Evolutionary conservation across 2,797 vertebrate species (phyloP), one percentile per base, ranked within the genome.

Genomic region (Saguinus oedipus): DNA sequence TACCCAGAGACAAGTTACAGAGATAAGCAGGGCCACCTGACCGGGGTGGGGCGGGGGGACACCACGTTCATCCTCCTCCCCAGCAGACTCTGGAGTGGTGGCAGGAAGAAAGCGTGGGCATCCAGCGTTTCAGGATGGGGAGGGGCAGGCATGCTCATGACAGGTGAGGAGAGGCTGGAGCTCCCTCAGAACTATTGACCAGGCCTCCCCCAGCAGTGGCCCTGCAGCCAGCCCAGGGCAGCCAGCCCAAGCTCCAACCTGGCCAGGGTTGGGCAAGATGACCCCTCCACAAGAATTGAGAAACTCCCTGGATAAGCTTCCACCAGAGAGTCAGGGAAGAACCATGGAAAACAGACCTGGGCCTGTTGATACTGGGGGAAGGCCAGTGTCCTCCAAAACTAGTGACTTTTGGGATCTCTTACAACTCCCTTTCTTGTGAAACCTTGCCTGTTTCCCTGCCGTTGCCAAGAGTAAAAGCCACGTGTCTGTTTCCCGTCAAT

Each of bases 71-170:
- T 20, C 22, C 30, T 11, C 15, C 76, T 39, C 11, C 55, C 14
- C 15, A 50, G 30, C 3, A 39, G 76, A 7, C 46, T 44, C 82
- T n/a, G 61, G 26, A 81, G 20, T 36, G 30, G 2, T 17, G 7
- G 13, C 33, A 22, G 39, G 36, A 86, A n/a, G 53, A 55, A 42
- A 50, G 10, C 0, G 0, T 2, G 11, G 53, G 30, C 1, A 24
- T 39, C 33, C 33, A 10, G 26, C 7, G 1, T 30, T 39, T 33
- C 53, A 30, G 53, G 78, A 30, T 2, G 4, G 36, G 30, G 36
- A 11, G 2, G 0, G 15, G 22, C 44, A 4, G 33, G 19, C 36
- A 2, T 0, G 3, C 22, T 79, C 15, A 1, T 36, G 53, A 24
- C 42, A 20, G 70, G 48, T 24, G 5, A 20, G 0, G 4, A 12